Base-by-base conservation (phyloP, 2,113 vertebrate species). In the Capreolus pygargus region DNA sequence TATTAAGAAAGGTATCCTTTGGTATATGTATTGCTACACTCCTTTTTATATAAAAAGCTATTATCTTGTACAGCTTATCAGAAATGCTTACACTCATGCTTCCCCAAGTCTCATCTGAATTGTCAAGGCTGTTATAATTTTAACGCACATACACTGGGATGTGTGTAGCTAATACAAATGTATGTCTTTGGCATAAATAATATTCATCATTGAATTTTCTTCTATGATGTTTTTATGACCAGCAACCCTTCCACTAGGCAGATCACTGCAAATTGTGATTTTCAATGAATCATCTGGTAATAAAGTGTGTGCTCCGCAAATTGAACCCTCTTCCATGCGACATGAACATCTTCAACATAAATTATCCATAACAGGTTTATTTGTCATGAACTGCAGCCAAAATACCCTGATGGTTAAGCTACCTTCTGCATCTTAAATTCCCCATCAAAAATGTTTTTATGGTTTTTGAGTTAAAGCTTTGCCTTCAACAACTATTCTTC, bases 221-320 rank as follows among this genome's bases (percentile, higher is more conserved):
- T 54, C 79, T 85, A 36, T 95, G 91, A 98, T 81, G 43, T 16
- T 95, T 97, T 98, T 98, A 93, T 21, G 86, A 91, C 30, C 36
- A 97, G 30, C 55, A 91, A 64, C 39, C 91, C 97, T 98, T 97
- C 84, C 39, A 96, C 91, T 79, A 87, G 95, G 93, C 78, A 96
- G 78, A 97, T 92, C 96, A 96, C 92, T 30, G 0, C 6, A 52
- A 95, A 97, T 79, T 93, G 93, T 96, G 94, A 95, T 94, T 98
- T 96, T 95, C 92, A 97, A 39, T 97, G 94, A 98, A 98, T 98
- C 94, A 97, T 84, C 93, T 91, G 57, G 79, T 98, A 98, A 98
- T 96, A 98, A 97, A 95, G 55, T 47, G 21, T 92, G 95, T 86
- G 88, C 4, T 45, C 54, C 11, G 0, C 96, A 98, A 97, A 98